Evolutionary conservation across 2,797 vertebrate genomes (phyloP).

Genomic region (Acropternis orthonyx): DNA sequence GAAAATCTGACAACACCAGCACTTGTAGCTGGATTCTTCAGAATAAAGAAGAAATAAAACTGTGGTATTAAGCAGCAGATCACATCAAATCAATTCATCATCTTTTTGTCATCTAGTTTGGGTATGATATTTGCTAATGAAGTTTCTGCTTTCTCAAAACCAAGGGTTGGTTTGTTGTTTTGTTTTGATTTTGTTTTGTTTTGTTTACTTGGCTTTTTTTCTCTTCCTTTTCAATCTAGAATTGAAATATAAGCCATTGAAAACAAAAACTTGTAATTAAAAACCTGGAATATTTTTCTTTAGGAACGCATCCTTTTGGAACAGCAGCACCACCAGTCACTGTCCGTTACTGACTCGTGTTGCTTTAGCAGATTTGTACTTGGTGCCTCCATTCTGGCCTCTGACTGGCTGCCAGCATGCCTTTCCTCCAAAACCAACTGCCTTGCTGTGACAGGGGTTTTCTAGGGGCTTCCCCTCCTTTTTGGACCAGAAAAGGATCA

Average conservation of each 20-base stretch:
- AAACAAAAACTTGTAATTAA: not conserved
- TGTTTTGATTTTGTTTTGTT: no score
- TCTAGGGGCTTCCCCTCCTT: not conserved
- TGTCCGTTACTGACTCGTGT: not conserved
- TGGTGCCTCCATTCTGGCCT: not conserved
- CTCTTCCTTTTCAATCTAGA: not conserved
- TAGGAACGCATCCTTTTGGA: not conserved
- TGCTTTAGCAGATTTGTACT: not conserved
- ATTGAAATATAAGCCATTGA: not conserved
- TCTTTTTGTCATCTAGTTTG: not conserved
- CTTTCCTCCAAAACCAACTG: not conserved
- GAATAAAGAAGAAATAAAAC: not conserved
- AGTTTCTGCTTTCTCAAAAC: not conserved
- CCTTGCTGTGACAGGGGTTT: not conserved
- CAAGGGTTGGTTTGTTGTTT: not conserved
- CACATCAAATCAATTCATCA: not conserved
- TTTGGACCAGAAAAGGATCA: not conserved
- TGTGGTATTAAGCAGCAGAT: not conserved
- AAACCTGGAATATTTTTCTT: not conserved
- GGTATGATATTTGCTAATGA: not conserved
- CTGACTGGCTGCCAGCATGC: not conserved
- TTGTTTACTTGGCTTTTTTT: no score
- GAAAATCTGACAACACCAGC: not conserved
- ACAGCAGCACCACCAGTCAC: not conserved
- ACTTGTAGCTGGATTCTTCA: not conserved